phyloP scores from a whole-genome alignment of 30 jellyfish, hydroid and myxozoan genomes.

The Rhopilema esculentum region DNA sequence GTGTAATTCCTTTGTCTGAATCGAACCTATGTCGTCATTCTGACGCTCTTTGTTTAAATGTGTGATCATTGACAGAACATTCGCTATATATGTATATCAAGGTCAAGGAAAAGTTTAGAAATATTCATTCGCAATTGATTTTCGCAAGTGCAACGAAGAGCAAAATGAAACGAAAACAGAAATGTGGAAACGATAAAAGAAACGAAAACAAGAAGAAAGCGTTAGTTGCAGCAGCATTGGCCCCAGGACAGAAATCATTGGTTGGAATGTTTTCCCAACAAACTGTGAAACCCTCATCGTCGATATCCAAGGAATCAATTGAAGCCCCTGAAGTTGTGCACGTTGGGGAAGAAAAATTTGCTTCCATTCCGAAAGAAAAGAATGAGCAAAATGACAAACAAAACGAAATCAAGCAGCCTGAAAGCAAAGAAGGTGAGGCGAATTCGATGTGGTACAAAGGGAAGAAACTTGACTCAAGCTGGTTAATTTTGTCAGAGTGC shows the following conservation, averaged over 20 bases:
- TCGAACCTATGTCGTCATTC: not conserved
- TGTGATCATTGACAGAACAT: conserved; percentile 9
- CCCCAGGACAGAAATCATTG: conserved; percentile 27
- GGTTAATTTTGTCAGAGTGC: not conserved
- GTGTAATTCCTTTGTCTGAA: not conserved
- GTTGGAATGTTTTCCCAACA: conserved; percentile 16
- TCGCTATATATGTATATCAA: not conserved
- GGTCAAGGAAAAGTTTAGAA: not conserved
- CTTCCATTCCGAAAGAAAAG: not conserved
- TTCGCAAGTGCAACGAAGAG: conserved; percentile 9
- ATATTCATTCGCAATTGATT: not conserved
- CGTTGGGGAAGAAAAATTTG: conserved; percentile 6
- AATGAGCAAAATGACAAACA: conserved; percentile 15
- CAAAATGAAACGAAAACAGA: conserved; percentile 24
- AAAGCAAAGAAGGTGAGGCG: conserved; percentile 1
- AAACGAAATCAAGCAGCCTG: conserved; percentile 14
- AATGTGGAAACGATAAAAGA: conserved; percentile 29
- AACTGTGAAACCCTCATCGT: not conserved
- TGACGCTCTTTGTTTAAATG: not conserved
- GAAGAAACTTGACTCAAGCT: not conserved
- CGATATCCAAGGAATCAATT: conserved; percentile 6
- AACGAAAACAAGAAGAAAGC: conserved; percentile 17
- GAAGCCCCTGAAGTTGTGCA: conserved; percentile 7
- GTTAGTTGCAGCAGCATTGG: conserved; percentile 17
- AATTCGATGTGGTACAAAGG: conserved; percentile 1